Evolutionary conservation across 2,888 invertebrate genomes (phyloP).

Genomic region (Ryuthela nishihirai): DNA sequence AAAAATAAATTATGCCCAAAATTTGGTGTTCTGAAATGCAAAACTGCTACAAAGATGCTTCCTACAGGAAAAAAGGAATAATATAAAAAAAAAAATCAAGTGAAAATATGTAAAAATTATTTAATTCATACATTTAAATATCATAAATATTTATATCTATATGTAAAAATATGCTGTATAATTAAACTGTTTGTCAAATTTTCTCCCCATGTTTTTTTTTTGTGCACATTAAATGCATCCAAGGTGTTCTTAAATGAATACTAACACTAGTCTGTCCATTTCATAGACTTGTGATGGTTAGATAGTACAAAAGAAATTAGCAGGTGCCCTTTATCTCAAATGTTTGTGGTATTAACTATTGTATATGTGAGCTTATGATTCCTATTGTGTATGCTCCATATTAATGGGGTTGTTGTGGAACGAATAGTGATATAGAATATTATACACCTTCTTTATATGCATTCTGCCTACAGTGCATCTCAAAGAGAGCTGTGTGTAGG

Average conservation of each 20-base stretch:
- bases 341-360: constrained; percentile 35
- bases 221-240: not conserved
- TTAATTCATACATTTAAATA: too few species aligned
- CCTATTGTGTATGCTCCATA: constrained; percentile 34
- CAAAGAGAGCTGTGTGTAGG: constrained; percentile 10
- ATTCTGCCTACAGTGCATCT: constrained; percentile 12
- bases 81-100: too few species aligned
- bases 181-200: too few species aligned
- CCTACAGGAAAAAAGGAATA: too few species aligned
- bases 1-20: too few species aligned
- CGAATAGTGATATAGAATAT: constrained; percentile 30
- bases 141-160: too few species aligned
- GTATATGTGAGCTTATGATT: constrained; percentile 38
- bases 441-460: constrained; percentile 35
- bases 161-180: too few species aligned
- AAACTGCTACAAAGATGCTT: too few species aligned
- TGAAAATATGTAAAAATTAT: too few species aligned
- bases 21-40: too few species aligned
- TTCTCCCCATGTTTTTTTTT: not conserved
- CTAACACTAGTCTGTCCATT: constrained; percentile 40
- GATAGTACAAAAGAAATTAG: constrained; percentile 40
- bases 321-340: constrained; percentile 39
- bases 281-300: constrained; percentile 35
- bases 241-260: constrained; percentile 12
- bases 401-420: constrained; percentile 31